Conservation (phyloP, 2,113 vertebrate species). For the Notarius lentiginosus region DNA sequence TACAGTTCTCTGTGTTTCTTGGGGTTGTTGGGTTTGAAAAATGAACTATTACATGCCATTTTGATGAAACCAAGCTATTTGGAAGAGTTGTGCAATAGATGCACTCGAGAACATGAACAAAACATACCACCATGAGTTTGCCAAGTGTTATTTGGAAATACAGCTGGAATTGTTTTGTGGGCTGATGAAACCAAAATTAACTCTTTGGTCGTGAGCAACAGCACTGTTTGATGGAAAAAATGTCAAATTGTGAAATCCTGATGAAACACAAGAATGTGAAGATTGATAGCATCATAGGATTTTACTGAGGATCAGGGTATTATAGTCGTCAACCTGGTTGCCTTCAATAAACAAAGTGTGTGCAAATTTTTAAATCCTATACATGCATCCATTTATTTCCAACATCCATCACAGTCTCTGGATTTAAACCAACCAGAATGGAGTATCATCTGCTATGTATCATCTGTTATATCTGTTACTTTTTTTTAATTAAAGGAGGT, state of each 20-base stretch:
- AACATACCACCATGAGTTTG: not conserved
- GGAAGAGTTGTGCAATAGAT: not conserved
- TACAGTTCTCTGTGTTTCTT: not conserved
- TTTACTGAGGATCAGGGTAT: not conserved
- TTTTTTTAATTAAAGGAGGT: too few relatives aligned
- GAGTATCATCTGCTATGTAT: too few relatives aligned
- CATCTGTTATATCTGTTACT: too few relatives aligned
- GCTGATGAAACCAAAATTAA: not conserved
- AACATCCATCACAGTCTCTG: not conserved
- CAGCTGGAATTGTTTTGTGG: conserved; percentile 1
- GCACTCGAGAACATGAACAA: not conserved
- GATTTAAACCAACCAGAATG: not conserved
- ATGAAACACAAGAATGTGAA: not conserved
- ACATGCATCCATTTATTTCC: not conserved
- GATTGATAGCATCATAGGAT: not conserved
- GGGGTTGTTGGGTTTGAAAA: not conserved
- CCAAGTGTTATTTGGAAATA: not conserved
- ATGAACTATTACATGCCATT: not conserved
- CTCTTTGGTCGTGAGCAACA: not conserved
- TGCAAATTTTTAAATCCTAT: not conserved
- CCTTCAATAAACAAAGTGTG: not conserved
- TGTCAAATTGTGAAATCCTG: not conserved
- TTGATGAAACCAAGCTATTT: not conserved
- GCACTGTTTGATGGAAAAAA: not conserved
- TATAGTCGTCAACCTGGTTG: not conserved